Evolutionary conservation across 2,113 vertebrate species (phyloP), one percentile per base, ranked within the genome.

Genomic region (Neomonachus schauinslandi): DNA sequence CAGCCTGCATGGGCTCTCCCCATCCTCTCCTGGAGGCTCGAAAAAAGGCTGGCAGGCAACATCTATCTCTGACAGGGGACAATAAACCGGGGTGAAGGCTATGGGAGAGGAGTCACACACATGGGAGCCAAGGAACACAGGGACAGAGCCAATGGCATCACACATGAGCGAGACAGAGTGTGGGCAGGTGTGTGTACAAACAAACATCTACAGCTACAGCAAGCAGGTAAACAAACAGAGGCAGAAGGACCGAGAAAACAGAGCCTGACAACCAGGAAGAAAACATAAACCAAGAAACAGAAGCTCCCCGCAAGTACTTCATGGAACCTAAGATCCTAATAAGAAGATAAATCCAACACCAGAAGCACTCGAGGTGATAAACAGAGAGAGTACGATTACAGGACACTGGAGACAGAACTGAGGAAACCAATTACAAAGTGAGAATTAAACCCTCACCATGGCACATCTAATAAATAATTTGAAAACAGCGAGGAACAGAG

Each of bases 401-500:
- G 71, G 69, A 79, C 77, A 31, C 87, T 6, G 4, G 22, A 67
- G 83, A 91, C 81, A 55, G 89, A 82, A 53, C 39, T 4, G 42
- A 92, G 31, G 91, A 97, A 98, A 85, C 89, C 97, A 97, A 96
- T 98, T 88, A 92, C 93, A 77, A 90, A n/a, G 97, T 97, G 97
- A 94, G 97, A 98, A 98, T 74, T 81, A 94, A 95, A 91, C 91
- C 49, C 46, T 21, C 81, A 28, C 74, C n/a, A 4, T 7, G 36
- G 84, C 63, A 51, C 91, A 63, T 28, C 93, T 84, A 46, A 71
- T 63, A 88, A 82, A 85, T 31, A 89, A 84, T 84, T 39, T 88
- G 93, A 89, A 74, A 82, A 51, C 69, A 55, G 92, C 42, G 1
- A 4, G 72, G 80, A 51, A 61, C 63, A 28, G 83, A 81, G 90